phyloP scores from a whole-genome alignment of 2,888 invertebrate genomes.

The Lepas anatifera region DNA sequence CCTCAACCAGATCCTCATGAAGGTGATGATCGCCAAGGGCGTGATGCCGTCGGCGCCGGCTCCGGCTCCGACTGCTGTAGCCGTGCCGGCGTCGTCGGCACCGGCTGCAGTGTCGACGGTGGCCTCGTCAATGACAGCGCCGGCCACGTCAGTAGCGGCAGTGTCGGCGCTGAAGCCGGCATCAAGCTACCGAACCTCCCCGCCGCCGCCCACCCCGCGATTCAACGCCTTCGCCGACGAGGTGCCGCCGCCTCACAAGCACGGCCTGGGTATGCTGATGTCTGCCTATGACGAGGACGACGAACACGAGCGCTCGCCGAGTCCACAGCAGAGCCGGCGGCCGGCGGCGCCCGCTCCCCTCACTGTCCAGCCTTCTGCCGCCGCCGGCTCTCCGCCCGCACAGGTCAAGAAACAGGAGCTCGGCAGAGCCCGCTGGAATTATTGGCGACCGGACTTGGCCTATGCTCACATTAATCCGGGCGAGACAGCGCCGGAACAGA shows the following conservation, averaged over 20 bases:
- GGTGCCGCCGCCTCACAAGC: neutral
- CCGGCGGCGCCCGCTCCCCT: neutral
- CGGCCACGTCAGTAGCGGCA: neutral
- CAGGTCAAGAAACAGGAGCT: too few species aligned
- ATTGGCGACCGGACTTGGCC: too few species aligned
- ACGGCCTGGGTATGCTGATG: conserved; percentile 26
- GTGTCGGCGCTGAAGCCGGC: neutral
- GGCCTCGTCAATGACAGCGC: neutral
- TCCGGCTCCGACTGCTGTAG: neutral
- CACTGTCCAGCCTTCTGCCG: too few species aligned
- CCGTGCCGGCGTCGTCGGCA: conserved; percentile 20
- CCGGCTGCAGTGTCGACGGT: conserved; percentile 21
- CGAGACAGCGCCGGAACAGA: neutral
- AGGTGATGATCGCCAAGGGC: conserved; percentile 29
- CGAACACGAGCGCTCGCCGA: neutral
- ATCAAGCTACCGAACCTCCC: neutral
- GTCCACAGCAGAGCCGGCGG: neutral
- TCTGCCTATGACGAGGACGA: conserved; percentile 28
- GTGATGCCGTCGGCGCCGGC: neutral
- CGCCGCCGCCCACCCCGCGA: neutral
- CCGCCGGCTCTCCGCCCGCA: too few species aligned
- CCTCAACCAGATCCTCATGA: conserved; percentile 62
- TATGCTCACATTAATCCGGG: too few species aligned
- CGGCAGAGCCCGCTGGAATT: too few species aligned
- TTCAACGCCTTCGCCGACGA: conserved; percentile 9